Conservation (phyloP, 64 coral and sea anemone genomes). For the Cladopsammia gracilis region DNA sequence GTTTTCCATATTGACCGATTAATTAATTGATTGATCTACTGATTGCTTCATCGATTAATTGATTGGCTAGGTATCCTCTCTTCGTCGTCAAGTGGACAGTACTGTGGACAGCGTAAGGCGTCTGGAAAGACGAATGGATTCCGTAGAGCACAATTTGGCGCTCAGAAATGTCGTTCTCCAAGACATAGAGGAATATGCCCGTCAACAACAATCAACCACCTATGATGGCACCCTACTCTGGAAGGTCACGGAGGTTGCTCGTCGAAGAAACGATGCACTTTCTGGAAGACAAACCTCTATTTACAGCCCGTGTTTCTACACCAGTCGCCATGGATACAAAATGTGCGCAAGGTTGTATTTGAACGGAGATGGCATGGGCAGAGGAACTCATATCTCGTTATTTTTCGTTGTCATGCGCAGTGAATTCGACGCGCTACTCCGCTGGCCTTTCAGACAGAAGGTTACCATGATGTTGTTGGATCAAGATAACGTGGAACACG, state of each 20-base stretch:
- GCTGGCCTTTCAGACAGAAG: constrained; percentile 78
- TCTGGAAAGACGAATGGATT: constrained; percentile 38
- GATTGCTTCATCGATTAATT: neutral
- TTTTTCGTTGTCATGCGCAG: constrained; percentile 80
- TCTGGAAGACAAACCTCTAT: constrained; percentile 48
- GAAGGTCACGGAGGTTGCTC: constrained; percentile 59
- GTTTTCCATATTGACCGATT: no score
- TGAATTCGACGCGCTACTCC: constrained; percentile 58
- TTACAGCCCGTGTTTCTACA: constrained; percentile 68
- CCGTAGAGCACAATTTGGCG: constrained; percentile 31
- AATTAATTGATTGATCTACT: neutral
- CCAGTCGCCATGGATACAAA: constrained; percentile 72
- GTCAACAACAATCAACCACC: neutral
- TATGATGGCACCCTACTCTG: constrained; percentile 52
- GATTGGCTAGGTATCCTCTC: constrained; percentile 18
- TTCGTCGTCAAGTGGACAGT: constrained; percentile 9
- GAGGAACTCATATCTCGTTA: constrained; percentile 54
- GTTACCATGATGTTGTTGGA: constrained; percentile 75
- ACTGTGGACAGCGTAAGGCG: constrained; percentile 18
- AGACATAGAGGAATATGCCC: constrained; percentile 41
- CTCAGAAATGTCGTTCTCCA: constrained; percentile 45
- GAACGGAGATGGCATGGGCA: constrained; percentile 70
- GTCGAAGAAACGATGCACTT: constrained; percentile 37
- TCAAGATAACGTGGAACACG: constrained; percentile 72
- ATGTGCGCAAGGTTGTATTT: constrained; percentile 73